phyloP scores from a whole-genome alignment of 2,797 vertebrate genomes.

The Falco concolor region DNA sequence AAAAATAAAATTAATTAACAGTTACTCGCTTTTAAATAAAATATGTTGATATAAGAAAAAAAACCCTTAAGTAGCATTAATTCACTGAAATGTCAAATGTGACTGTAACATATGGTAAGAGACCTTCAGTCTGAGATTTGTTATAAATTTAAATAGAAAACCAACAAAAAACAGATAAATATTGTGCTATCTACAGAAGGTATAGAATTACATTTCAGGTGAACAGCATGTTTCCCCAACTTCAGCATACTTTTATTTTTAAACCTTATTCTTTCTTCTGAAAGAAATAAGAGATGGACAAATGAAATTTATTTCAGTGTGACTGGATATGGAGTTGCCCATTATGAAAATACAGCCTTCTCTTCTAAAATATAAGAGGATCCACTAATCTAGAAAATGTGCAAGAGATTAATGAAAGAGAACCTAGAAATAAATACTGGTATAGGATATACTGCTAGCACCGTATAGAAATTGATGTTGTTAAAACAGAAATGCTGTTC shows the following conservation, averaged over 20 bases:
- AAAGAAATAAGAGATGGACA: background rate
- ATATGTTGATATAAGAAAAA: background rate
- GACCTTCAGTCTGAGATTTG: background rate
- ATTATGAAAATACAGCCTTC: background rate
- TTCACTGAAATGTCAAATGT: background rate
- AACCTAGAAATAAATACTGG: background rate
- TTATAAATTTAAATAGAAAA: background rate
- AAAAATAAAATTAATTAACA: background rate
- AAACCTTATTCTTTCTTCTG: background rate
- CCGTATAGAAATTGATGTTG: background rate
- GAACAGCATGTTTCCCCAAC: background rate
- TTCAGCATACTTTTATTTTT: background rate
- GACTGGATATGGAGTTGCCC: background rate
- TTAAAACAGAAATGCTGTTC: background rate
- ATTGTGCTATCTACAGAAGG: background rate
- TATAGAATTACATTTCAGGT: background rate
- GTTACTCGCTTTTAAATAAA: background rate
- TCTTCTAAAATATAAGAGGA: background rate
- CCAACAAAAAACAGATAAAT: background rate
- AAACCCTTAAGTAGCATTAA: background rate
- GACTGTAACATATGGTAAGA: background rate
- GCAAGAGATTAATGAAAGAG: background rate
- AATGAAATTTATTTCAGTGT: background rate
- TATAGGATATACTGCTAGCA: background rate
- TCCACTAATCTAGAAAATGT: background rate